These are phyloP conservation scores for Eciton burchellii DNA, from an alignment of 1,140 invertebrate genomes.

Conservation along the genomic window DNA sequence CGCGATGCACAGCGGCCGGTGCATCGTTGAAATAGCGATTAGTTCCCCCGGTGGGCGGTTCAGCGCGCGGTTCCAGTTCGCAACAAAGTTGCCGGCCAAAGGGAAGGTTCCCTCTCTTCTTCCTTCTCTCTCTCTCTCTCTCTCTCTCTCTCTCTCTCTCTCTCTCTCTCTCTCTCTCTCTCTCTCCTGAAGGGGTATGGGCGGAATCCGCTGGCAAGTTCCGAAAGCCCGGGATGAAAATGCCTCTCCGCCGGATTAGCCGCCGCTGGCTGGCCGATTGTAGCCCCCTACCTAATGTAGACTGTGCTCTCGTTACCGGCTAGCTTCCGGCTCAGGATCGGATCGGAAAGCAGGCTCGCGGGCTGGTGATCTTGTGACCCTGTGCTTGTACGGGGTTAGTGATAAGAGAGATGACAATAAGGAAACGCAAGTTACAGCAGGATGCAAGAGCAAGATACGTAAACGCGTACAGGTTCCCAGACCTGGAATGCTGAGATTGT, in stretches of 20 bases:
- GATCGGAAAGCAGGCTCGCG: not conserved
- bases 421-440: not conserved
- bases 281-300: conserved; percentile 69
- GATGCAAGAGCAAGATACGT: not conserved
- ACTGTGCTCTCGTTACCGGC: conserved; percentile 62
- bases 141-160: not conserved
- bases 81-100: conserved; percentile 68
- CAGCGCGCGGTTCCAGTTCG: conserved; percentile 58
- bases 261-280: conserved; percentile 61
- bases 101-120: not conserved
- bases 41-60: conserved; percentile 51
- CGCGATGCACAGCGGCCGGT: conserved; percentile 26
- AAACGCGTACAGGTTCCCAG: not conserved
- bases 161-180: not conserved
- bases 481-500: too few relatives aligned
- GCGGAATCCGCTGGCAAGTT: conserved; percentile 71
- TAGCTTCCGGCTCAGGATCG: conserved; percentile 65
- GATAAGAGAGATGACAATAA: not conserved
- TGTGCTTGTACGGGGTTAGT: not conserved
- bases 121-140: not conserved
- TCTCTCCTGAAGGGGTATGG: conserved; percentile 13
- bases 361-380: not conserved
- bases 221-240: conserved; percentile 72
- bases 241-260: conserved; percentile 73
- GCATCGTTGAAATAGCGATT: conserved; percentile 75